These are phyloP conservation scores for Microtus oregoni DNA, from an alignment of 2,113 vertebrate species.

Conservation along the genomic window DNA sequence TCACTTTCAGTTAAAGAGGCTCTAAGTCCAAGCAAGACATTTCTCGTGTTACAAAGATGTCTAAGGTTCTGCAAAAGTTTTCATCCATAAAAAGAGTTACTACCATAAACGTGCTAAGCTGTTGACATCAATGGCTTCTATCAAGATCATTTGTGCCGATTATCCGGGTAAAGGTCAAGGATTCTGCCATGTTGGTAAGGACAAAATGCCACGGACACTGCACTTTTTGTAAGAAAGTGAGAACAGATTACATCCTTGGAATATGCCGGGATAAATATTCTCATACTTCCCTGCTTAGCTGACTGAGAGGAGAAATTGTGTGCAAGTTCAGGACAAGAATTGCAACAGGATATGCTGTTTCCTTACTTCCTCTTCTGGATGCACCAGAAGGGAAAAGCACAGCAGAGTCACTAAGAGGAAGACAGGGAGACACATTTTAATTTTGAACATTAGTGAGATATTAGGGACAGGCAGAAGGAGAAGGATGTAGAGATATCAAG, in stretches of 20 bases:
- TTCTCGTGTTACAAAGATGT: neutral
- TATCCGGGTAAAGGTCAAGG: neutral
- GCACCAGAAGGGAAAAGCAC: neutral
- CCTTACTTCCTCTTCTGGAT: neutral
- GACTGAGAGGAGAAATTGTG: neutral
- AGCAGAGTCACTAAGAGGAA: neutral
- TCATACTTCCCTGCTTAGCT: neutral
- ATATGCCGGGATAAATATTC: too few species aligned
- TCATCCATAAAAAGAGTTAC: neutral
- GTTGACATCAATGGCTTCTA: neutral
- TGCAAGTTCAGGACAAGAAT: neutral
- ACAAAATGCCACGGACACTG: neutral
- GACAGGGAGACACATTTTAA: neutral
- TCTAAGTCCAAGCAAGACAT: neutral
- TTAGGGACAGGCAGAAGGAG: rapidly evolving
- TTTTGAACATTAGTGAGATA: neutral
- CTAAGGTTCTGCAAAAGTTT: neutral
- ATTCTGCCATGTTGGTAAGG: neutral
- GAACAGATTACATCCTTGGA: neutral
- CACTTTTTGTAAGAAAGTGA: neutral
- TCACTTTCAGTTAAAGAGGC: neutral
- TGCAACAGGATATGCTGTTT: neutral
- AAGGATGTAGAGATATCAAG: neutral
- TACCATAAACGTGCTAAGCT: neutral
- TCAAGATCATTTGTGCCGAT: neutral